Base-by-base conservation (phyloP, 2,113 vertebrate genomes). In the Agapornis roseicollis region DNA sequence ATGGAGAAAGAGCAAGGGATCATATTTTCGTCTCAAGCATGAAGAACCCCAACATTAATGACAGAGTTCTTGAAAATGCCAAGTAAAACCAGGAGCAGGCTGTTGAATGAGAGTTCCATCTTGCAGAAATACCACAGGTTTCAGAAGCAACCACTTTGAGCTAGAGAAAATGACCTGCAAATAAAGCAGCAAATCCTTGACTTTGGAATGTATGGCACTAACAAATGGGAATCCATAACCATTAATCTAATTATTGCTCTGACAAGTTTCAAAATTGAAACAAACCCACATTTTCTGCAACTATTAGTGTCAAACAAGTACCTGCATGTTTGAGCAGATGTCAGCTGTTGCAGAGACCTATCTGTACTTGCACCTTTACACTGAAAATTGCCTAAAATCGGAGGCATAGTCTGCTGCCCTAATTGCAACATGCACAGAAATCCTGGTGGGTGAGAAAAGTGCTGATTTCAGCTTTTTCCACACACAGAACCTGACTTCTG, bases 261-360 rank as follows among this genome's bases (percentile, higher is more conserved):
- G 91, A 89, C 20, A 42, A 52, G 42, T 95, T 97, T 88, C 25
- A 90, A 91, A 95, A 85, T 56, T 52, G 37, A 55, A 64, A 44
- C 55, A 61, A 58, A 19, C 35, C 15, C 19, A 96, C 37, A 85
- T 79, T 84, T 78, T 93, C 90, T 93, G 73, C 77, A 94, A 84
- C 85, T 81, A 42, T 95, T 92, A 39, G 56, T 93, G 96, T 97
- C 64, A 65, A 98, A 98, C 88, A 97, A 97, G 74, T 93, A 97
- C 88, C 97, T 97, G 37, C 90, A 88, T 90, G 49, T 85, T 85
- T 27, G 28, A 97, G 81, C 91, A 97, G 80, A 92, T 95, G 80
- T 96, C 92, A 96, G 74, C 72, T 85, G 90, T 49, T 92, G 92
- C 44, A 97, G 78, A 94, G 50, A 71, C 63, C 0, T 88, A 56